phyloP scores from a whole-genome alignment of 2,888 invertebrate species.

The Euspilapteryx auroguttella region DNA sequence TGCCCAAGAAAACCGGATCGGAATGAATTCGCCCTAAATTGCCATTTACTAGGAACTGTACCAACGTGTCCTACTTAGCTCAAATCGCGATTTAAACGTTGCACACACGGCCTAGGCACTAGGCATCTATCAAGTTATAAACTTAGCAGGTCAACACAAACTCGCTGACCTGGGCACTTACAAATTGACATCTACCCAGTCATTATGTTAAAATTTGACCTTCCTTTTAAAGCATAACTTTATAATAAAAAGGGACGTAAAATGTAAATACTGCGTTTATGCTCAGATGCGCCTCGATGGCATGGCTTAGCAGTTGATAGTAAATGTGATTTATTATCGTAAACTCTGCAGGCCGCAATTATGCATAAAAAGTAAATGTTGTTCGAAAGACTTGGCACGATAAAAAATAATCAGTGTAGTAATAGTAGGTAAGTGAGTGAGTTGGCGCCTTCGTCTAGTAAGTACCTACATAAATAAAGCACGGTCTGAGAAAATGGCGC shows the following conservation, averaged over 20 bases:
- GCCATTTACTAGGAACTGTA: slow-evolving; percentile 30
- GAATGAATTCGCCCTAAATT: slow-evolving; percentile 25
- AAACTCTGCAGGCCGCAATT: slow-evolving; percentile 10
- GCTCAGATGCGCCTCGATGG: slow-evolving; percentile 5
- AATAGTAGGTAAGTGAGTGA: too few species aligned
- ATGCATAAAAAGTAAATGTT: too few species aligned
- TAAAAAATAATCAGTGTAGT: too few species aligned
- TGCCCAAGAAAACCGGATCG: slow-evolving; percentile 35
- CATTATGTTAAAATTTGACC: too few species aligned
- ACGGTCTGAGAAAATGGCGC: slow-evolving; percentile 23
- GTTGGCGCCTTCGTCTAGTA: too few species aligned
- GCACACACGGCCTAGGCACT: neutral
- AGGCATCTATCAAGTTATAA: too few species aligned
- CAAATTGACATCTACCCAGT: too few species aligned
- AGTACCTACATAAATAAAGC: too few species aligned
- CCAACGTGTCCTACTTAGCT: slow-evolving; percentile 22
- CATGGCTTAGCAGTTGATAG: slow-evolving; percentile 11
- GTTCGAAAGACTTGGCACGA: too few species aligned
- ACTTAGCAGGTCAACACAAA: slow-evolving; percentile 1
- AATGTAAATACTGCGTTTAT: slow-evolving; percentile 5
- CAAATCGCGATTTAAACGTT: slow-evolving; percentile 10
- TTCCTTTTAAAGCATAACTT: slow-evolving; percentile 7
- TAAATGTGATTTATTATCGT: slow-evolving; percentile 16
- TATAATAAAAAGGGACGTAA: slow-evolving; percentile 11
- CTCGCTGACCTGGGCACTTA: too few species aligned